phyloP scores from a whole-genome alignment of 2,888 invertebrate genomes.

The Epistrophe grossulariae region DNA sequence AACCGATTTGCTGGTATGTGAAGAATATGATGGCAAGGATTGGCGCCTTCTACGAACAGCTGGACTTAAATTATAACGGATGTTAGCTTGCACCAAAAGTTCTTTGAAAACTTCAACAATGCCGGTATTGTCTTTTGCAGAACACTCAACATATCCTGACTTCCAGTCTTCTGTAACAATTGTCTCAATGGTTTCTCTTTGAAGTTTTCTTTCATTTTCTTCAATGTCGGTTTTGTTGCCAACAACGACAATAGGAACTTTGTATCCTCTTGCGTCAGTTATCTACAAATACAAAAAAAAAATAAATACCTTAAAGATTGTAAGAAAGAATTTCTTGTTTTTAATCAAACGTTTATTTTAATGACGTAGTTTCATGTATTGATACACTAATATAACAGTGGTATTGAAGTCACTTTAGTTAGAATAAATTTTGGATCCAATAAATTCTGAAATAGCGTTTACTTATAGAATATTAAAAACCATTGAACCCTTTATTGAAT shows the following conservation, averaged over 20 bases:
- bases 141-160: constrained; percentile 85
- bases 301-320: neutral
- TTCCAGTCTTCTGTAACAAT: constrained; percentile 85
- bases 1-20: constrained; percentile 76
- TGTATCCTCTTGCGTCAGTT: constrained; percentile 82
- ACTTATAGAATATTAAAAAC: too few relatives aligned
- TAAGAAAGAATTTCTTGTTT: neutral
- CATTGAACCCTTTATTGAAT: too few relatives aligned
- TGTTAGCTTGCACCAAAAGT: constrained; percentile 84
- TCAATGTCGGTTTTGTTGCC: constrained; percentile 88
- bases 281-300: constrained; percentile 72
- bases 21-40: constrained; percentile 82
- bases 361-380: neutral
- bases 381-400: too few relatives aligned
- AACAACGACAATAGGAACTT: constrained; percentile 88
- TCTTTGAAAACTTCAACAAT: constrained; percentile 84
- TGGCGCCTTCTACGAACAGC: constrained; percentile 84
- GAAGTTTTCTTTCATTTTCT: constrained; percentile 81
- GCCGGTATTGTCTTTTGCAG: constrained; percentile 85
- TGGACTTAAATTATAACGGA: constrained; percentile 84
- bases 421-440: too few relatives aligned
- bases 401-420: too few relatives aligned
- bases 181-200: constrained; percentile 82
- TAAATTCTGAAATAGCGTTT: too few relatives aligned
- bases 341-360: neutral